phyloP scores from a whole-genome alignment of 2,888 invertebrate genomes.

The Orgyia antiqua region DNA sequence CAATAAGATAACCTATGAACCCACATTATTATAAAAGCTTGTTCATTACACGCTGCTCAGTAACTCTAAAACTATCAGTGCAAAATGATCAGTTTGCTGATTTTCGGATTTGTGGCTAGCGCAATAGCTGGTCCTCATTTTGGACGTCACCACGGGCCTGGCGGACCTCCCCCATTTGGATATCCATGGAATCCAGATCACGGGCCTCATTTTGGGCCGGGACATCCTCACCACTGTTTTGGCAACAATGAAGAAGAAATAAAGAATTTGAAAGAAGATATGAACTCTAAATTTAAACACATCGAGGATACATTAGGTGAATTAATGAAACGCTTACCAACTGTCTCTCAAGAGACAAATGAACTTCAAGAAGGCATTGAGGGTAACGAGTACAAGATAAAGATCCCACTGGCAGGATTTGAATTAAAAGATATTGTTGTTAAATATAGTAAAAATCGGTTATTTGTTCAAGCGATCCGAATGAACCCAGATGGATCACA shows the following conservation, averaged over 20 bases:
- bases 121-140: constrained; percentile 46
- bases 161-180: constrained; percentile 10
- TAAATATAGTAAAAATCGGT: constrained; percentile 49
- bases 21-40: too few relatives aligned
- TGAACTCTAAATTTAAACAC: constrained; percentile 51
- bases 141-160: background rate
- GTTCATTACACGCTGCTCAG: constrained; percentile 8
- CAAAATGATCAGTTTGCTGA: constrained; percentile 39
- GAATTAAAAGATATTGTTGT: constrained; percentile 57
- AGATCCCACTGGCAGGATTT: constrained; percentile 41
- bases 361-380: constrained; percentile 31
- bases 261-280: constrained; percentile 10
- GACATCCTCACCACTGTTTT: too few relatives aligned
- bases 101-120: constrained; percentile 38
- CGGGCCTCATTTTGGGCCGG: too few relatives aligned
- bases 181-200: constrained; percentile 15
- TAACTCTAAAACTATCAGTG: constrained; percentile 9
- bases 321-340: constrained; percentile 41
- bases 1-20: too few relatives aligned
- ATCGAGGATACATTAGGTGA: constrained; percentile 45
- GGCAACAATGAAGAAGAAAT: too few relatives aligned
- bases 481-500: constrained; percentile 20
- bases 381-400: constrained; percentile 49
- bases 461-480: constrained; percentile 57
- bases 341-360: constrained; percentile 36